Evolutionary conservation across 2,888 invertebrate genomes (phyloP).

Genomic region (Sminthurinus aureus): DNA sequence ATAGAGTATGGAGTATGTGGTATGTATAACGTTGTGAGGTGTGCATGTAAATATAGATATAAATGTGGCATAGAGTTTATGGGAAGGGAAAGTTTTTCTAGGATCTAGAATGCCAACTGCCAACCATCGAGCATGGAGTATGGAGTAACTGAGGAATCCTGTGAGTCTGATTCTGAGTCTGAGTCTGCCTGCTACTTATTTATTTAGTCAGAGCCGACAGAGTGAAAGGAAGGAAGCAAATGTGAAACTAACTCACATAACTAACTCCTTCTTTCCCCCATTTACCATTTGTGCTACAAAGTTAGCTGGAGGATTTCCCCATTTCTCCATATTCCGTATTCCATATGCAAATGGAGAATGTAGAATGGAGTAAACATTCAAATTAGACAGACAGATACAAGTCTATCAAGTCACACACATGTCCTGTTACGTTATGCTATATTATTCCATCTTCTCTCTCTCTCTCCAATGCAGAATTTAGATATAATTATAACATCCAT

Average conservation of each 20-base stretch:
- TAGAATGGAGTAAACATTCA: neutral
- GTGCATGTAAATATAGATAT: no score
- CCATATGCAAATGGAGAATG: neutral
- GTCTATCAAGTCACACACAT: neutral
- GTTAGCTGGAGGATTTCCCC: no score
- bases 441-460: no score
- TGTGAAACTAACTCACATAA: neutral
- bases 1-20: no score
- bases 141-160: neutral
- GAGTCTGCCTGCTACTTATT: neutral
- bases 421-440: neutral
- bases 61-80: no score
- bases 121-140: no score
- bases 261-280: neutral
- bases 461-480: neutral
- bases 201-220: neutral
- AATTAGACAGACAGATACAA: neutral
- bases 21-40: no score
- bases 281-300: no score
- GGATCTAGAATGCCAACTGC: no score
- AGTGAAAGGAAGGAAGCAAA: slow-evolving; percentile 5
- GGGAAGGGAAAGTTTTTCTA: no score
- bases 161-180: neutral
- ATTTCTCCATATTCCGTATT: neutral
- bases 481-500: neutral